A percentile compares a stretch with the other conserved stretches of the same genome.
phyloP scores from a whole-genome alignment of 2,888 invertebrate genomes.

The Lithodes maja region DNA sequence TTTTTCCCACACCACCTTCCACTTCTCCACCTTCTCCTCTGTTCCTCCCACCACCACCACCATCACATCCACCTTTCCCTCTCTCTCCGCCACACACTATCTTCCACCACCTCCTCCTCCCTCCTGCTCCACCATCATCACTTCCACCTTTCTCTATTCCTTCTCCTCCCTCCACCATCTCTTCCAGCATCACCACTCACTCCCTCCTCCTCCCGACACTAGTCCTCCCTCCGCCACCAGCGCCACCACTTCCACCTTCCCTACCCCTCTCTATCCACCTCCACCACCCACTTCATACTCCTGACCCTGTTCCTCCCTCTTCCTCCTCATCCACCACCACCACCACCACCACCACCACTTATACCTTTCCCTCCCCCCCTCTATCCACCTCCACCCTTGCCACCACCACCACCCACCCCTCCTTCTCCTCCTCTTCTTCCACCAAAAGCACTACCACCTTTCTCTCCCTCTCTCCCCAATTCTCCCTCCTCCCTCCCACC shows the following conservation, averaged over 20 bases:
- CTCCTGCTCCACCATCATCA: not conserved
- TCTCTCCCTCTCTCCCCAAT: not conserved
- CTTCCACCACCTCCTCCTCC: not conserved
- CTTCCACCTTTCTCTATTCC: not conserved
- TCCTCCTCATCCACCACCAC: too few species aligned
- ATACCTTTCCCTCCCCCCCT: not conserved
- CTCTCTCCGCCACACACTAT: not conserved
- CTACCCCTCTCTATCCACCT: too few species aligned
- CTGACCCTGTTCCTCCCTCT: too few species aligned
- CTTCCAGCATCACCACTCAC: not conserved
- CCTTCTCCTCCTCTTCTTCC: not conserved
- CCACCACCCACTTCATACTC: too few species aligned
- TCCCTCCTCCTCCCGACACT: not conserved
- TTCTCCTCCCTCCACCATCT: not conserved
- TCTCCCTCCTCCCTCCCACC: not conserved
- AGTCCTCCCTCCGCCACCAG: too few species aligned
- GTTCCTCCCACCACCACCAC: too few species aligned
- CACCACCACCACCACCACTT: too few species aligned
- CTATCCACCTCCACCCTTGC: not conserved
- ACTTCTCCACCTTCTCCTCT: too few species aligned
- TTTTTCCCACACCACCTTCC: too few species aligned
- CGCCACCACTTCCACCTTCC: too few species aligned
- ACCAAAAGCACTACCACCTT: not conserved
- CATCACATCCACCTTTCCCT: too few species aligned
- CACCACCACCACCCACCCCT: not conserved